Evolutionary conservation across 2,797 vertebrate species (phyloP), one percentile per base, ranked within the genome.

Genomic region (Botia almorhae): DNA sequence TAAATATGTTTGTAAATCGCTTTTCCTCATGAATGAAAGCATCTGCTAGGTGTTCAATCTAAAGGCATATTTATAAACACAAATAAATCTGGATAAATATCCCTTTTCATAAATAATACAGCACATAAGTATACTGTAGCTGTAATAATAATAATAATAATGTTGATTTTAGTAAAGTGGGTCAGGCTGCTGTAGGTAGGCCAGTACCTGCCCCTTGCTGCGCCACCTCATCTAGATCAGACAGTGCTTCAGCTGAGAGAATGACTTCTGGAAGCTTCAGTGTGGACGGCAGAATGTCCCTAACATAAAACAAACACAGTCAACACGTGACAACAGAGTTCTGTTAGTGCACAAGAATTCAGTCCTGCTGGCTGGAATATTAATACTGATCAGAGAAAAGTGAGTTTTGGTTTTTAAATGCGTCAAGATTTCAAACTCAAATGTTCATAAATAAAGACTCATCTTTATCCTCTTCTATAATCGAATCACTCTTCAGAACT

Each of bases 261-360:
- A 98, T 93, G 77, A 92, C 92, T 78, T 93, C 93, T 73, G 97
- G 97, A 72, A 98, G 90, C 90, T 94, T 96, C 91, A 98, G 92
- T 23, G 95, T 96, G 88, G 96, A 97, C 0, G 96, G 96, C 85
- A 98, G 89, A 81, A 98, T 96, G 60, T 98, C 97, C 88, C 97
- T 98, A 63, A 67, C 65, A 61, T 55, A 53, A 74, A 74, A 74
- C 53, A n/a, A 82, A 48, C 21, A 76, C 70, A 85, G 53, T 68
- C 10, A 21, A 51, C 48, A 19, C 56, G 36, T 11, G 43, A 46
- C 8, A 46, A 63, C 14, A 7, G 39, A 74, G 55, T 61, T 65
- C 4, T n/a, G 50, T 21, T 14, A 39, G 10, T 33, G 65, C n/a
- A 80, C 26, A 51, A 33, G 26, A 0, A 33, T 33, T 50, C 39